Percentiles rank a stretch among this genome's conserved stretches.
These are phyloP conservation scores for Cantharis rufa DNA, from an alignment of 2,888 invertebrate genomes.

Conservation along the genomic window DNA sequence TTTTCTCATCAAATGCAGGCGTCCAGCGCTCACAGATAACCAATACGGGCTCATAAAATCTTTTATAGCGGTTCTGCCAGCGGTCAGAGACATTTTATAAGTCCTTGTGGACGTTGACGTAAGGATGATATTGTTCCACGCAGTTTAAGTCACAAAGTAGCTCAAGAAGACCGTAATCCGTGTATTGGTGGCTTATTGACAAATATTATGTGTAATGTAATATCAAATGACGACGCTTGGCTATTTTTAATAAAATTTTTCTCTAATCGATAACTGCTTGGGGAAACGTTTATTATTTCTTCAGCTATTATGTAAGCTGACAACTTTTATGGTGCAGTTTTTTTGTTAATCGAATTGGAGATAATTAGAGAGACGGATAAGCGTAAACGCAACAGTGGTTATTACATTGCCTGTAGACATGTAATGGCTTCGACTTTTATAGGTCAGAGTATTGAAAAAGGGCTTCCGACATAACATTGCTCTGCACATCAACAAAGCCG, in stretches of 20 bases:
- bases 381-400: neutral
- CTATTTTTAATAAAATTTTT: neutral
- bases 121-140: slow-evolving; percentile 20
- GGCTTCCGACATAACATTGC: slow-evolving; percentile 16
- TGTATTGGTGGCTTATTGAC: slow-evolving; percentile 33
- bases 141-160: slow-evolving; percentile 20
- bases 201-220: slow-evolving; percentile 17
- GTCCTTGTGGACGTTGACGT: slow-evolving; percentile 22
- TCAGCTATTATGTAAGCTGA: neutral
- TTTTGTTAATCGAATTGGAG: neutral
- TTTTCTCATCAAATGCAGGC: slow-evolving; percentile 32
- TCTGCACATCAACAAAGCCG: slow-evolving; percentile 21
- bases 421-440: slow-evolving; percentile 25
- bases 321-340: neutral
- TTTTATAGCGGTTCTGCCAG: slow-evolving; percentile 39
- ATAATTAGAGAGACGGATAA: neutral
- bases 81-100: slow-evolving; percentile 15
- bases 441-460: slow-evolving; percentile 28
- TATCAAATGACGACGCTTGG: neutral
- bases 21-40: slow-evolving; percentile 40
- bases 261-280: neutral
- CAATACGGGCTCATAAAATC: slow-evolving; percentile 44
- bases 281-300: neutral
- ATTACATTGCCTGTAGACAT: slow-evolving; percentile 11
- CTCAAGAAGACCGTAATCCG: slow-evolving; percentile 28